Conservation (phyloP, 2,113 vertebrate genomes). For the Xyrauchen texanus region DNA sequence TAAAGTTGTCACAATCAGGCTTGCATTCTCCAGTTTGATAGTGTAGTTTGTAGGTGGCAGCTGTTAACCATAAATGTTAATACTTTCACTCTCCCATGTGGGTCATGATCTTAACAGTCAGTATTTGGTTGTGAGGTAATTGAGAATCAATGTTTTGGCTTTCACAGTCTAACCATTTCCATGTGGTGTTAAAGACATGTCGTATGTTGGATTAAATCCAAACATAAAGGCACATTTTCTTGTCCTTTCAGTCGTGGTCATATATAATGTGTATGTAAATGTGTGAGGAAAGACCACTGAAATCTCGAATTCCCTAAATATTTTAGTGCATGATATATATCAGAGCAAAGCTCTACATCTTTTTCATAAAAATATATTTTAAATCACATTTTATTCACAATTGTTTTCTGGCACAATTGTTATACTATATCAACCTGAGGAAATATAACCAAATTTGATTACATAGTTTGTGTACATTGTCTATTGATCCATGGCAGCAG, state of each 20-base stretch:
- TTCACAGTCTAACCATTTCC: conserved; percentile 7
- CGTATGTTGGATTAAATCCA: background rate
- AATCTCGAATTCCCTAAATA: no score
- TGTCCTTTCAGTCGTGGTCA: background rate
- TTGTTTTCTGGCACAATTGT: no score
- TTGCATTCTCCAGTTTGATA: conserved; percentile 8
- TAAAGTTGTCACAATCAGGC: conserved; percentile 29
- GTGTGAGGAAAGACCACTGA: no score
- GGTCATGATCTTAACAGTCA: conserved; percentile 33
- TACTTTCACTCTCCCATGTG: conserved; percentile 26
- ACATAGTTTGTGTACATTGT: no score
- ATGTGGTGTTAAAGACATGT: background rate
- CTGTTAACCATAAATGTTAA: conserved; percentile 37
- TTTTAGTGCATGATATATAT: no score
- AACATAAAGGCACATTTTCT: background rate
- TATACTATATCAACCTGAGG: no score
- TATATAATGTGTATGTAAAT: no score
- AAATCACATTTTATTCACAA: no score
- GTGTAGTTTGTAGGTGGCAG: conserved; percentile 17
- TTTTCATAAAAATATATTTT: no score
- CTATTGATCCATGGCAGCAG: no score
- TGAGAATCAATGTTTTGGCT: conserved; percentile 17
- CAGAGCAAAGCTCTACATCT: no score
- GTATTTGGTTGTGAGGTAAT: conserved; percentile 22
- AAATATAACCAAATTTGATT: no score